Evolutionary conservation across 2,113 vertebrate genomes (phyloP), one percentile per base, ranked within the genome.

Genomic region (Spilogale gracilis): DNA sequence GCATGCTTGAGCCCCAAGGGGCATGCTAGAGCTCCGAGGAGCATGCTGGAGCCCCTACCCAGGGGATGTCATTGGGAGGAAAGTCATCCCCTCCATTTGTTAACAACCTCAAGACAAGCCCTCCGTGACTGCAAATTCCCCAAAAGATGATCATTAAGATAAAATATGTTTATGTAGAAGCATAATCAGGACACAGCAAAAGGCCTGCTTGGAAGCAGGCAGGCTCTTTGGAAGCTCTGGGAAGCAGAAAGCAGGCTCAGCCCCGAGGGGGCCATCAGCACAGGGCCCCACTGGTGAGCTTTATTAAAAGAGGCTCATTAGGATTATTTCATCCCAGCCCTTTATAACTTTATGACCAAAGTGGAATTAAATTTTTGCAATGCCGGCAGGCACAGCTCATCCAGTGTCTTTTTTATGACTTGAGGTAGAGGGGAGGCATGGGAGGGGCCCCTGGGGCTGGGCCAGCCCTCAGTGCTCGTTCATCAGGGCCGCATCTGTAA

Each of bases 301-400:
- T 97, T 96, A 98, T 97, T 98, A 97, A 98, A 98, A 98, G 96
- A 80, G 58, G 85, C 95, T 95, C 97, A 87, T 97, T 94, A 97
- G 10, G 78, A 81, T 96, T 71, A 98, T 98, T 95, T 86, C 56
- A 80, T 94, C 89, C 56, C 83, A 89, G 73, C 82, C 87, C 82
- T 97, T 95, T 95, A 52, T 96, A 94, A 93, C 67, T 96, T 98
- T 92, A 95, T 97, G 97, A 97, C 86, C 1, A 1, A 93, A 56
- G 84, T 10, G 23, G 91, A 98, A 97, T 98, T 96, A 96, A 97
- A 95, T 95, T 97, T 73, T 73, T 93, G 73, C 89, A 94, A 17
- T 27, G 76, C 81, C 18, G 65, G 50, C 94, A 96, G 95, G 67
- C 4, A 1, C 27, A 90, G 71, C 17, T 78, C 80, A 79, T 82